Evolutionary conservation across 1,140 invertebrate species (phyloP).

Genomic region (Ceratosolen solmsi): DNA sequence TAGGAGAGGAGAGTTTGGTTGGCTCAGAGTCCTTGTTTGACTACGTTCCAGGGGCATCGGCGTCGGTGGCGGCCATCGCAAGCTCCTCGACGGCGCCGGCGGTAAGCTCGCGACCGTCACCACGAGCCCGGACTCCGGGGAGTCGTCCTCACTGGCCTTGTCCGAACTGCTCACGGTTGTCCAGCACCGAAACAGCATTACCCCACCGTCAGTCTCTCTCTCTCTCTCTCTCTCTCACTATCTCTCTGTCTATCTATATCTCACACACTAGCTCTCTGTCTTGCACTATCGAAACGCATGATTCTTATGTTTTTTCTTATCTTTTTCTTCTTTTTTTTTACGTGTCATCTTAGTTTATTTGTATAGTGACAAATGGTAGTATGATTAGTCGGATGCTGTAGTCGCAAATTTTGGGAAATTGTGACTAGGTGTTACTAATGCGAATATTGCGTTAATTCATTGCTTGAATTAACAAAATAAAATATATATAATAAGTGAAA

Average conservation of each 20-base stretch:
- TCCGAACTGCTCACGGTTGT: slow-evolving; percentile 56
- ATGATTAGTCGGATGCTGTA: too few relatives aligned
- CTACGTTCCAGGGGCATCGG: slow-evolving; percentile 72
- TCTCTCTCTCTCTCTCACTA: slow-evolving; percentile 54
- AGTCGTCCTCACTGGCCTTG: slow-evolving; percentile 61
- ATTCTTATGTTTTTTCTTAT: neutral
- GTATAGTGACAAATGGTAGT: too few relatives aligned
- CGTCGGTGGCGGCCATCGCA: slow-evolving; percentile 71
- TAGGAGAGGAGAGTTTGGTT: neutral
- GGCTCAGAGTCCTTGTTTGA: slow-evolving; percentile 13
- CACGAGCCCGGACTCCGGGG: slow-evolving; percentile 73
- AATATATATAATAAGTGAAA: too few relatives aligned
- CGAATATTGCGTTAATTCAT: too few relatives aligned
- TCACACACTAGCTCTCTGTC: neutral
- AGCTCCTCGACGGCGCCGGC: slow-evolving; percentile 70
- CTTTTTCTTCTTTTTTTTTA: too few relatives aligned
- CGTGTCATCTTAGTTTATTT: too few relatives aligned
- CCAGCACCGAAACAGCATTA: slow-evolving; percentile 73
- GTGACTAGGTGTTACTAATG: too few relatives aligned
- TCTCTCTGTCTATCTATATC: slow-evolving; percentile 18
- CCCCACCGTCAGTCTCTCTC: slow-evolving; percentile 72
- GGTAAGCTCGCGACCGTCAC: slow-evolving; percentile 75
- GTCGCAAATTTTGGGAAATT: too few relatives aligned
- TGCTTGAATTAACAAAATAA: too few relatives aligned
- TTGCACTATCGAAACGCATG: neutral